Percentiles rank a stretch among this genome's conserved stretches.
These are phyloP conservation scores for Xenopus laevis DNA, from an alignment of 2,113 vertebrate genomes.

Conservation along the genomic window DNA sequence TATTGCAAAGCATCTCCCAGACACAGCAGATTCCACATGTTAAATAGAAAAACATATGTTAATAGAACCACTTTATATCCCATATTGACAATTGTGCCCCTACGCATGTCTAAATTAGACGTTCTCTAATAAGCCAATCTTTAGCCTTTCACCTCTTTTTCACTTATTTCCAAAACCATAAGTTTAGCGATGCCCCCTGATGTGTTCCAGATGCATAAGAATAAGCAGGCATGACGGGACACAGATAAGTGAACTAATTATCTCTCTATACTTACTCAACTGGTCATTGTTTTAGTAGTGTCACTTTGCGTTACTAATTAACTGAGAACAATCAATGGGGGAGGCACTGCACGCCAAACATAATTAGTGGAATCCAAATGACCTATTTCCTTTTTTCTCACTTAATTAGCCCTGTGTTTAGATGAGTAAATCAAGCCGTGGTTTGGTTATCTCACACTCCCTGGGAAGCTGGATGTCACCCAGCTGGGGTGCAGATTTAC, in stretches of 20 bases:
- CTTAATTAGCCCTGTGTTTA: slow-evolving; percentile 20
- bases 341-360: background rate
- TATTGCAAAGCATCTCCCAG: no score
- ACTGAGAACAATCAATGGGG: slow-evolving; percentile 23
- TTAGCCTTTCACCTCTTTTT: no score
- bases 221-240: no score
- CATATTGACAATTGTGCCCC: background rate
- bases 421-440: slow-evolving; percentile 9
- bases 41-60: no score
- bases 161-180: no score
- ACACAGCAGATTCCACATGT: no score
- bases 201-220: no score
- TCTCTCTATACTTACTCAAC: background rate
- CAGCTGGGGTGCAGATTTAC: background rate
- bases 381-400: slow-evolving; percentile 21
- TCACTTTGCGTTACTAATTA: background rate
- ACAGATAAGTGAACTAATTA: background rate
- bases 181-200: no score
- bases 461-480: background rate
- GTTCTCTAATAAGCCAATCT: no score
- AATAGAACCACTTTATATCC: no score
- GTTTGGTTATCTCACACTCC: background rate
- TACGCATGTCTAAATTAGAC: no score
- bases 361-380: background rate
- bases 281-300: background rate